Evolutionary conservation across 2,888 invertebrate genomes (phyloP).

Genomic region (Apamea monoglypha): DNA sequence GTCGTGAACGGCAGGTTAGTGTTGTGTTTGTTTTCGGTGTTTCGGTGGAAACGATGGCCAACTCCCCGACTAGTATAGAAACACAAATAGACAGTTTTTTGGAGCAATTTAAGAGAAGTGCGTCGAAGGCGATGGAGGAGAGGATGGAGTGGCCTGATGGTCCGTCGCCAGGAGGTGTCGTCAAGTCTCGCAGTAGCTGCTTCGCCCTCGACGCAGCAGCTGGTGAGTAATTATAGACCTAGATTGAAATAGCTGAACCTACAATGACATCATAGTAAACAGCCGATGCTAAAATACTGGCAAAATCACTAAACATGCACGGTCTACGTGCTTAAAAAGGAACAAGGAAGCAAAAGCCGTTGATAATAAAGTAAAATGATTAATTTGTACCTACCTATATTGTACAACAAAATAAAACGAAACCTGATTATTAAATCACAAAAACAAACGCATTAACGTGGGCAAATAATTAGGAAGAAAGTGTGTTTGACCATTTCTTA

Average conservation of each 20-base stretch:
- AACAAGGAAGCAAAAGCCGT: constrained; percentile 12
- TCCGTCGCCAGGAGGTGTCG: constrained; percentile 84
- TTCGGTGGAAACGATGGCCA: constrained; percentile 91
- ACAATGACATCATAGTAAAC: constrained; percentile 33
- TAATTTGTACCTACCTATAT: not conserved
- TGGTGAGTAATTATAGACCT: constrained; percentile 79
- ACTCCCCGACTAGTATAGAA: constrained; percentile 93
- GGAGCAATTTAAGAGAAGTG: constrained; percentile 95
- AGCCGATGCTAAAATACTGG: not conserved
- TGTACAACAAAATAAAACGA: not conserved
- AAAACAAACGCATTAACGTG: constrained; percentile 13
- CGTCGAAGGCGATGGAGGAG: constrained; percentile 94
- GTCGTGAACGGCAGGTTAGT: constrained; percentile 76
- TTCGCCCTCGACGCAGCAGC: constrained; percentile 85
- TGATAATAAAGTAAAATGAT: not conserved
- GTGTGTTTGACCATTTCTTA: constrained; percentile 9
- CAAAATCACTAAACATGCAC: constrained; percentile 16
- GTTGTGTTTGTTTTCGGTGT: constrained; percentile 89
- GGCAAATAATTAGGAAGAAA: constrained; percentile 14
- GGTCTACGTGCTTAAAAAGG: not conserved
- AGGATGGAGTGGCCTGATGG: constrained; percentile 89
- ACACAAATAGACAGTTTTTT: constrained; percentile 96
- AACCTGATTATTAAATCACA: constrained; percentile 1
- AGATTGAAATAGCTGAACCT: constrained; percentile 1
- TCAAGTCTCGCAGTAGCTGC: constrained; percentile 89